These are phyloP conservation scores for Cossypha dichroa DNA, from an alignment of 2,797 vertebrate species.

Conservation along the genomic window DNA sequence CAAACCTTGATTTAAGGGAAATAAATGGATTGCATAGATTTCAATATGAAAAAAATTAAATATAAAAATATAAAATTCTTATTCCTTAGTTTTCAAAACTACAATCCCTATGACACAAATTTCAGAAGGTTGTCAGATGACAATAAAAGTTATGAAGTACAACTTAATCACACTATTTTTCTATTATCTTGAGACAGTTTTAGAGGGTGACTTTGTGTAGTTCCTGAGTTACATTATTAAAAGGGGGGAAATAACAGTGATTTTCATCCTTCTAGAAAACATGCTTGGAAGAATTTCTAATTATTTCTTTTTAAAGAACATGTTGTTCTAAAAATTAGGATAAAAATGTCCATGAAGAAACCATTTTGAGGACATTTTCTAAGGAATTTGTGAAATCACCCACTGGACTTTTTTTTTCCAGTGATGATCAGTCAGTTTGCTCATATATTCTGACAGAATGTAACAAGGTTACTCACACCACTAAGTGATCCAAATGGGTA, in stretches of 20 bases:
- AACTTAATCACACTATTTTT: background rate
- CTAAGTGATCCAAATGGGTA: background rate
- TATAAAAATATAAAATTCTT: background rate
- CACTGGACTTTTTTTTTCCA: background rate
- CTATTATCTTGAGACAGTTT: background rate
- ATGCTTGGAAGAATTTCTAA: background rate
- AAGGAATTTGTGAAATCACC: background rate
- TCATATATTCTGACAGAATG: background rate
- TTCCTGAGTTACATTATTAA: background rate
- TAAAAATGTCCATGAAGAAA: background rate
- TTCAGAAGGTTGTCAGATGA: background rate
- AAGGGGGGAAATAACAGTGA: accelerated
- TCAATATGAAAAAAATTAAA: background rate
- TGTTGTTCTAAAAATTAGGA: background rate
- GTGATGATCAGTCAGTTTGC: background rate
- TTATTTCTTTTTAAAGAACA: background rate
- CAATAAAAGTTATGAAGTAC: background rate
- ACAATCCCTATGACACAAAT: background rate
- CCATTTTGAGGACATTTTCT: background rate
- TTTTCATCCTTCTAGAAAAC: background rate
- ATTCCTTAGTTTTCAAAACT: background rate
- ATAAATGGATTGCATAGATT: background rate
- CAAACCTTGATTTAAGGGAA: background rate
- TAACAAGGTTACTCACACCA: accelerated
- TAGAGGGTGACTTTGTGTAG: background rate